Evolutionary conservation across 2,888 invertebrate species (phyloP).

Genomic region (Melanotus villosus): DNA sequence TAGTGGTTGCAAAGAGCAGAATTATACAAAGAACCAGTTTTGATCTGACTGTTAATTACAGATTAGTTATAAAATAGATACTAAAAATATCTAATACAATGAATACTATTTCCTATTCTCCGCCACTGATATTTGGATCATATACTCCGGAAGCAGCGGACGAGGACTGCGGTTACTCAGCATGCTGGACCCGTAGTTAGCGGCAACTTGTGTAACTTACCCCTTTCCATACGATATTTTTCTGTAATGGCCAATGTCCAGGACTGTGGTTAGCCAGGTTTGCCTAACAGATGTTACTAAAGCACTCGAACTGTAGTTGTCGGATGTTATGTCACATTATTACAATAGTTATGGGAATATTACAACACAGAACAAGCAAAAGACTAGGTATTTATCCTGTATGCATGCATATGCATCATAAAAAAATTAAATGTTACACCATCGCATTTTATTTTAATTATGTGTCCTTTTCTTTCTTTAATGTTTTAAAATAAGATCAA

Average conservation of each 20-base stretch:
- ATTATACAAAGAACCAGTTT: too few relatives aligned
- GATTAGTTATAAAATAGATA: too few relatives aligned
- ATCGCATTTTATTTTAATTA: too few relatives aligned
- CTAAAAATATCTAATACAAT: too few relatives aligned
- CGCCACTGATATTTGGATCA: conserved; percentile 39
- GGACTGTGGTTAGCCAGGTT: conserved; percentile 46
- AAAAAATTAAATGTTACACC: too few relatives aligned
- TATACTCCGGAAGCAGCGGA: conserved; percentile 55
- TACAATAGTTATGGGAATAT: conserved; percentile 1
- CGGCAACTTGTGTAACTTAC: conserved; percentile 61
- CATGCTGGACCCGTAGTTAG: conserved; percentile 59
- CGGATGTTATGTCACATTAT: conserved; percentile 32
- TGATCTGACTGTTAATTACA: too few relatives aligned
- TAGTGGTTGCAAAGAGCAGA: too few relatives aligned
- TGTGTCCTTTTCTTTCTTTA: too few relatives aligned
- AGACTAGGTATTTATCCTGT: neutral
- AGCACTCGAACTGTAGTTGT: conserved; percentile 47
- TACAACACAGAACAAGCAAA: neutral
- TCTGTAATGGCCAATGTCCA: conserved; percentile 59
- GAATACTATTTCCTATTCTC: neutral
- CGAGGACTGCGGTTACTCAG: conserved; percentile 58
- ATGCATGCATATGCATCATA: too few relatives aligned
- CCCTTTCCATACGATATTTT: conserved; percentile 62
- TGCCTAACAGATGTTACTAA: conserved; percentile 51
- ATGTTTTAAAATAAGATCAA: too few relatives aligned